A percentile compares a stretch with the other conserved stretches of the same genome.
These are phyloP conservation scores for Trinectes maculatus DNA, from an alignment of 2,113 vertebrate genomes.

Conservation along the genomic window DNA sequence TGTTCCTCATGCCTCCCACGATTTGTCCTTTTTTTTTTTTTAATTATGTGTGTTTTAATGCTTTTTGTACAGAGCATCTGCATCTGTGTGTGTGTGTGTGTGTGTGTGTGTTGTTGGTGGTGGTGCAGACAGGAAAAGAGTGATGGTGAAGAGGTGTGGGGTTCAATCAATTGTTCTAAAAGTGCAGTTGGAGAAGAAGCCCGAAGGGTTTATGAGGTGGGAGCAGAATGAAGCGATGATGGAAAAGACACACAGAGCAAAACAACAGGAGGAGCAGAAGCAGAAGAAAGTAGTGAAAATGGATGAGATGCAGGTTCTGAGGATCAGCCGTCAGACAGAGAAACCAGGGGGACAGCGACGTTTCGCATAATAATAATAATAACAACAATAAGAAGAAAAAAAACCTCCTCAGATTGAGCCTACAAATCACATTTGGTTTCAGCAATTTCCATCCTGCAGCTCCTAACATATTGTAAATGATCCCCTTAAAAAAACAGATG, in stretches of 20 bases:
- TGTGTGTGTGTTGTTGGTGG: not conserved
- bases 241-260: not conserved
- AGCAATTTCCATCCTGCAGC: not conserved
- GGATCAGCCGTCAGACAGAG: not conserved
- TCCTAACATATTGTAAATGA: not conserved
- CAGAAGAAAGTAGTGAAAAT: not conserved
- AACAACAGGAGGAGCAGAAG: not conserved
- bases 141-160: slow-evolving; percentile 35
- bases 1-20: slow-evolving; percentile 45
- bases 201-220: slow-evolving; percentile 44
- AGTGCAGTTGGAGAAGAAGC: slow-evolving; percentile 65
- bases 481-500: too few species aligned
- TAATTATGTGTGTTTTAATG: slow-evolving; percentile 6
- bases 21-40: slow-evolving; percentile 48
- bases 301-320: not conserved
- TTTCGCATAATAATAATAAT: slow-evolving; percentile 31
- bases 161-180: slow-evolving; percentile 71
- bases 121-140: slow-evolving; percentile 31
- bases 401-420: not conserved
- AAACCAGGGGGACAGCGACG: not conserved
- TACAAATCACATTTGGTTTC: not conserved
- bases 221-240: slow-evolving; percentile 17
- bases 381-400: too few species aligned
- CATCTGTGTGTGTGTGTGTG: slow-evolving; percentile 3
- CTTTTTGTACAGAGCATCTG: slow-evolving; percentile 20